Base-by-base conservation (phyloP, 2,113 vertebrate genomes). In the Falcunculus frontatus region DNA sequence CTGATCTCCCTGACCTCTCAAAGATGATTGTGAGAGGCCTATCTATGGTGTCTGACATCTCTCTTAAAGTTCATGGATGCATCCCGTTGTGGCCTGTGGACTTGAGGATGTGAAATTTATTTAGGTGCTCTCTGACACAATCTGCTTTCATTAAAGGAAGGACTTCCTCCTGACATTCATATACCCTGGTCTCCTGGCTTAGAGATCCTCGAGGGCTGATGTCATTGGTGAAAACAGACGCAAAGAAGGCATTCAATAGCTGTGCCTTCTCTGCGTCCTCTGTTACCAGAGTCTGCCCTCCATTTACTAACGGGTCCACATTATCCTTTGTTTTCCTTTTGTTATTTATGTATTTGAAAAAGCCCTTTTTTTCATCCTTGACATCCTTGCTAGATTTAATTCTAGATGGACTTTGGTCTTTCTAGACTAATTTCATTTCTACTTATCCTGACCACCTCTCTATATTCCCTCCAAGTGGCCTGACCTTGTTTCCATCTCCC, bases 41-140 rank as follows among this genome's bases (percentile, higher is more conserved):
- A 10, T 55, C 16, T 64, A 27, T 72, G 50, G 32, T 27, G 14
- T n/a, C 30, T n/a, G 5, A 12, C 33, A 20, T 5, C 7, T 7
- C 17, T n/a, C 39, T 46, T 46, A 46, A 32, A 30, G 18, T 67
- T 63, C 16, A 6, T 27, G 18, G 32, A 27, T 73, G 11, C 21
- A 49, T 18, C 17, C 9, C 0, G 0, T 22, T 9, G 30, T 21
- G 30, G 42, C 15, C 17, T 64, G 33, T 44, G 50, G 27, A 57
- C 22, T 50, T 33, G 22, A 22, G 33, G 22, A 27, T 81, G 44
- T 44, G 33, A 52, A 67, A 27, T 59, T 29, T 37, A 35, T 65
- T 59, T 25, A 42, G 33, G 19, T 25, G 8, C 20, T 29, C 18
- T 56, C 37, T 44, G 18, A 44, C 26, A 17, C 14, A 35, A 32